phyloP scores from a whole-genome alignment of 2,888 invertebrate genomes.

The Pocota personata region DNA sequence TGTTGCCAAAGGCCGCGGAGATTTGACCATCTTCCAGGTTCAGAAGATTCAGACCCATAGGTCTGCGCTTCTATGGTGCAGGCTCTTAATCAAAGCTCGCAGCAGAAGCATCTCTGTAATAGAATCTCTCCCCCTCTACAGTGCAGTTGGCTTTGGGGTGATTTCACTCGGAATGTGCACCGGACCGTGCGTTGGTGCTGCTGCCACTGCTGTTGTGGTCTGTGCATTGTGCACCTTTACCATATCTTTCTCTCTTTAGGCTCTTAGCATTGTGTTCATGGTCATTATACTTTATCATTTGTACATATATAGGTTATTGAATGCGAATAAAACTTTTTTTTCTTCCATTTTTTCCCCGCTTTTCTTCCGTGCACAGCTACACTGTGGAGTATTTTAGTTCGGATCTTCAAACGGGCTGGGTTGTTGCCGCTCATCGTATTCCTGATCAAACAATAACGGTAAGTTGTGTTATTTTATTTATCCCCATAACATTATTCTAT shows the following conservation, averaged over 20 bases:
- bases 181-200: conserved; percentile 60
- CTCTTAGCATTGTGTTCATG: conserved; percentile 67
- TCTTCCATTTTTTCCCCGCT: conserved; percentile 7
- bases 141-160: conserved; percentile 40
- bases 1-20: conserved; percentile 31
- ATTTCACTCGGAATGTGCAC: conserved; percentile 60
- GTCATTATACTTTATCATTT: conserved; percentile 73
- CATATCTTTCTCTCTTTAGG: conserved; percentile 29
- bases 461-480: conserved; percentile 74
- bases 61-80: conserved; percentile 23
- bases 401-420: conserved; percentile 91
- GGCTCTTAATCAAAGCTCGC: conserved; percentile 70
- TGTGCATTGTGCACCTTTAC: conserved; percentile 9
- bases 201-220: conserved; percentile 18
- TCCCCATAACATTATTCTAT: conserved; percentile 62
- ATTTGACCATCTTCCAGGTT: conserved; percentile 55
- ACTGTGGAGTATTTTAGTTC: conserved; percentile 90
- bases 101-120: conserved; percentile 54
- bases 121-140: conserved; percentile 47
- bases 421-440: conserved; percentile 87
- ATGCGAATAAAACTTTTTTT: conserved; percentile 58
- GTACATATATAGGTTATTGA: conserved; percentile 70
- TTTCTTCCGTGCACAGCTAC: conserved; percentile 84
- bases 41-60: conserved; percentile 40
- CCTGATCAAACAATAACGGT: conserved; percentile 88